These are phyloP conservation scores for Latheticus oryzae DNA, from an alignment of 2,888 invertebrate genomes.

Conservation along the genomic window DNA sequence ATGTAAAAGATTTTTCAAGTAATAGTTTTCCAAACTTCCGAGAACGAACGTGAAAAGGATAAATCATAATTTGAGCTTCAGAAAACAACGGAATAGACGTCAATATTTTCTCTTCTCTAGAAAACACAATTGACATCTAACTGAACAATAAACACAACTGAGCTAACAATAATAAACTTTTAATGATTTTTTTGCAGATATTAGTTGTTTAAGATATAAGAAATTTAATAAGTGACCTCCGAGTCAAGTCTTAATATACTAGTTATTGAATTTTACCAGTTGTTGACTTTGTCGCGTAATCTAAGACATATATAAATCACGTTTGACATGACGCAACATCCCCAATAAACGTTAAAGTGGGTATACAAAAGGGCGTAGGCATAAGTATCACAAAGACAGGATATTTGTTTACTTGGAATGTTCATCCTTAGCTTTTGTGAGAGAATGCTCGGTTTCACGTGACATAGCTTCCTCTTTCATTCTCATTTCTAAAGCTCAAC, in stretches of 20 bases:
- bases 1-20: slow-evolving; percentile 27
- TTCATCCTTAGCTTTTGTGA: slow-evolving; percentile 39
- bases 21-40: slow-evolving; percentile 28
- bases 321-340: slow-evolving; percentile 39
- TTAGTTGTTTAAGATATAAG: too few relatives aligned
- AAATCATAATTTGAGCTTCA: slow-evolving; percentile 23
- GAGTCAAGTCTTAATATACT: slow-evolving; percentile 16
- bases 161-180: slow-evolving; percentile 3
- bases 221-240: too few relatives aligned
- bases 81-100: slow-evolving; percentile 11
- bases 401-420: slow-evolving; percentile 48
- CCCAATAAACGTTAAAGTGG: slow-evolving; percentile 37
- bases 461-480: slow-evolving; percentile 45
- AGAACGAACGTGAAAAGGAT: slow-evolving; percentile 27
- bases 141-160: slow-evolving; percentile 6
- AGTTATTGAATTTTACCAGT: slow-evolving; percentile 39
- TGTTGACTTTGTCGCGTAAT: slow-evolving; percentile 40
- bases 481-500: slow-evolving; percentile 46
- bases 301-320: slow-evolving; percentile 40
- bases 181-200: too few relatives aligned
- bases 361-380: slow-evolving; percentile 43
- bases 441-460: slow-evolving; percentile 41
- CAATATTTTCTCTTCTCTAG: slow-evolving; percentile 14
- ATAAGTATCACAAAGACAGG: slow-evolving; percentile 46
- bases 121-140: slow-evolving; percentile 19